Evolutionary conservation across 64 coral and sea anemone genomes (phyloP), one percentile per base, ranked within the genome.

Genomic region (Orbicella faveolata): DNA sequence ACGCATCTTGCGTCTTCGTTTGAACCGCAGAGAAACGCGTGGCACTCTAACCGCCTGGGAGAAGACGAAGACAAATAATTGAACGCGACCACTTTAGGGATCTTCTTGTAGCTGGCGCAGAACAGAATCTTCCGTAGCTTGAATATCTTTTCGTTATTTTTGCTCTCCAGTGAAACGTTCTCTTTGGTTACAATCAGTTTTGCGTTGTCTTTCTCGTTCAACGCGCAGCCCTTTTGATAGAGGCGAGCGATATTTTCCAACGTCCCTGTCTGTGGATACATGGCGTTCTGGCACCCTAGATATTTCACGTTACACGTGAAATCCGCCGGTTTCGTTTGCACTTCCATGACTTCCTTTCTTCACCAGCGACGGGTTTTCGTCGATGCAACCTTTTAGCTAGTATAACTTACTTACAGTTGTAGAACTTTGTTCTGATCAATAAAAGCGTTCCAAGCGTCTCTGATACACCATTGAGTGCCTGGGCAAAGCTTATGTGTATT

Each of bases 91-190:
- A 92, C 90, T 80, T 87, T 87, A 1, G 90, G 90, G 44, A 92
- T 87, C 65, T 92, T 92, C 75, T 92, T 92, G 63, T 87, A 92
- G 23, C 83, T 92, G 34, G 90, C 90, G 61, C 90, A 92, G 68
- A 92, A 92, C 2, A 92, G 64, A 17, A 85, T 92, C 19, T 82
- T 92, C 19, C 77, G 84, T 34, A 92, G 64, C 20, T 65, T 52
- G 30, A 79, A 92, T 1, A 39, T 87, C n/a, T 75, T 78, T 23
- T 92, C 90, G 3, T 30, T 73, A 18, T 69, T 57, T 72, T 87
- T 92, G 14, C 83, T 65, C 18, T 54, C 34, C 37, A 85, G 1
- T 57, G 83, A 79, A 9, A 92, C 84, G 17, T 52, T 72, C 20
- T 85, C 82, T 79, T 65, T 87, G 21, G 77, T 20, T 1, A 87